Evolutionary conservation across 2,113 vertebrate genomes (phyloP).

Genomic region (Desmodus rotundus): DNA sequence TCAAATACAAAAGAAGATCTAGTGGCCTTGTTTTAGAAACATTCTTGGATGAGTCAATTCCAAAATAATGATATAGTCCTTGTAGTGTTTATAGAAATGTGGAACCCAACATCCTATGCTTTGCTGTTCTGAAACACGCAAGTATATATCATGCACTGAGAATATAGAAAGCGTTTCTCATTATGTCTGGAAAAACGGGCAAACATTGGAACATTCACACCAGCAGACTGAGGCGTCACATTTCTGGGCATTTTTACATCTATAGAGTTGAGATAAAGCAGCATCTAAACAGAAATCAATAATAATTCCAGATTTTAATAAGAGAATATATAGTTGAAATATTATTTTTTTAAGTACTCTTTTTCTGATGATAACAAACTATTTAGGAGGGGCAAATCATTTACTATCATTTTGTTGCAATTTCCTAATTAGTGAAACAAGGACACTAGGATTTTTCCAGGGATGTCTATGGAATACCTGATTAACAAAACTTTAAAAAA

Average conservation of each 20-base stretch:
- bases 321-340: neutral
- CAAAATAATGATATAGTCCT: neutral
- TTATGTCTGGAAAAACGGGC: neutral
- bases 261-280: neutral
- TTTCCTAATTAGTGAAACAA: slow-evolving; percentile 22
- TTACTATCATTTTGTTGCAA: neutral
- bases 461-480: neutral
- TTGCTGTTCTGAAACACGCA: neutral
- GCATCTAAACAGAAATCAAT: neutral
- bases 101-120: neutral
- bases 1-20: slow-evolving; percentile 10
- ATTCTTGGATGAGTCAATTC: neutral
- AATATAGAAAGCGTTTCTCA: neutral
- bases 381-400: neutral
- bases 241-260: neutral
- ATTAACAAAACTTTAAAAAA: neutral
- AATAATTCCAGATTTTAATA: neutral
- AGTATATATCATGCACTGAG: neutral
- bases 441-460: neutral
- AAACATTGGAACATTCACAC: neutral
- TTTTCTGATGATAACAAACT: neutral
- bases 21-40: neutral
- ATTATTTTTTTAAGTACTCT: neutral
- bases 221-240: neutral
- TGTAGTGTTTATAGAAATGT: neutral